These are phyloP conservation scores for Equus przewalskii DNA, from an alignment of 2,113 vertebrate genomes.

Conservation along the genomic window DNA sequence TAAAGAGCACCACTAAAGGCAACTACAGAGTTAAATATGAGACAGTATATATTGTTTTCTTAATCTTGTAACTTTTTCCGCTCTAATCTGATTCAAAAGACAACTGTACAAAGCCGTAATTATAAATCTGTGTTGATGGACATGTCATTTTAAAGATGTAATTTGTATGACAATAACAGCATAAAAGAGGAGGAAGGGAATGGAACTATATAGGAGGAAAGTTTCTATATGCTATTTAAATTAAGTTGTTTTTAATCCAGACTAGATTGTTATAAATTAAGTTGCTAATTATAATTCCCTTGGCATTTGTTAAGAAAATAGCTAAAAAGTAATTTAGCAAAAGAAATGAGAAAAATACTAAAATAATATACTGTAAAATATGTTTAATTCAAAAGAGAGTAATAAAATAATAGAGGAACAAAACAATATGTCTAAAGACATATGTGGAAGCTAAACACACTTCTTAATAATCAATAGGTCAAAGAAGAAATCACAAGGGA, in stretches of 20 bases:
- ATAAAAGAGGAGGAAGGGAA: not conserved
- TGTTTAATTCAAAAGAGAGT: not conserved
- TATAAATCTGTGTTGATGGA: not conserved
- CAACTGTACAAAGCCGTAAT: not conserved
- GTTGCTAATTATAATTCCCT: not conserved
- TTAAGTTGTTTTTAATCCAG: not conserved
- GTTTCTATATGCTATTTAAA: not conserved
- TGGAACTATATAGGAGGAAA: not conserved
- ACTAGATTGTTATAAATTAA: not conserved
- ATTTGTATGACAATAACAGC: not conserved
- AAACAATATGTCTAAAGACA: not conserved
- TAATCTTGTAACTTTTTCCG: not conserved
- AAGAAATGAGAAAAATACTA: not conserved
- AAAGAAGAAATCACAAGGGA: not conserved
- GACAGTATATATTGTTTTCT: not conserved
- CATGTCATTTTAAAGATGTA: not conserved
- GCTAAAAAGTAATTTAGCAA: not conserved
- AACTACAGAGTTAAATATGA: not conserved
- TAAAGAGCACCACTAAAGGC: not conserved
- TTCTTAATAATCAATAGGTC: not conserved
- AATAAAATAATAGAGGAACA: not conserved
- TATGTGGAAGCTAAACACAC: not conserved
- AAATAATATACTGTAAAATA: conserved; percentile 5
- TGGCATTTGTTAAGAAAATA: not conserved
- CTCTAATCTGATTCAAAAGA: not conserved